A percentile compares a stretch with the other conserved stretches of the same genome.
phyloP scores from a whole-genome alignment of 2,797 vertebrate species.

The Arremon aurantiirostris region DNA sequence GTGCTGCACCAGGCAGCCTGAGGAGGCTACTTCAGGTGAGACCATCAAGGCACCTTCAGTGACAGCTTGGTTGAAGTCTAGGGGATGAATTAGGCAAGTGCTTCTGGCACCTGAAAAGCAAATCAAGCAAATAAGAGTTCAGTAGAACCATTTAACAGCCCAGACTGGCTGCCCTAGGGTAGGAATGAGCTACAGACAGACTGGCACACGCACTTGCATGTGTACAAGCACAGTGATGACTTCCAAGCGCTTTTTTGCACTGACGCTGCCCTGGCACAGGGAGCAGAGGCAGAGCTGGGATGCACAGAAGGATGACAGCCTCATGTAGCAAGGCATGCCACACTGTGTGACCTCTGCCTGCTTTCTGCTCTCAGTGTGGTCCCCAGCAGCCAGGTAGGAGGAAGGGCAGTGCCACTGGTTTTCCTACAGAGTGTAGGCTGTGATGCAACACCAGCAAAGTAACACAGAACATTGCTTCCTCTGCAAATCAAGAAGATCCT shows the following conservation, averaged over 20 bases:
- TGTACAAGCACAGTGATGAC: not conserved
- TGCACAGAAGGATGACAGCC: not conserved
- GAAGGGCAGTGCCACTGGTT: not conserved
- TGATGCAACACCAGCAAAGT: fast-evolving
- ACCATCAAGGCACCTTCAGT: not conserved
- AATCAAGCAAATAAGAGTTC: not conserved
- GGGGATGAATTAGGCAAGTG: not conserved
- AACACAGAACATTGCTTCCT: not conserved
- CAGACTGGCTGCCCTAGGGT: not conserved
- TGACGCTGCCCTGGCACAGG: not conserved
- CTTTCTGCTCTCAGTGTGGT: not conserved
- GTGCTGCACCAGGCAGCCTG: not conserved
- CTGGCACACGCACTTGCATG: not conserved
- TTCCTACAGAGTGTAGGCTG: not conserved
- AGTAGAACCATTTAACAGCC: not conserved
- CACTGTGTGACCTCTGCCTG: fast-evolving
- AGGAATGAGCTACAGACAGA: not conserved
- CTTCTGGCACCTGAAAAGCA: not conserved
- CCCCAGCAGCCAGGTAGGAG: fast-evolving
- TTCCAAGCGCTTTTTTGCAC: not conserved
- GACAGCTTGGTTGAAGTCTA: not conserved
- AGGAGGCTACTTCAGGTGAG: not conserved
- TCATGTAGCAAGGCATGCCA: not conserved
- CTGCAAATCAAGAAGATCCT: not conserved
- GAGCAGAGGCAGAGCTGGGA: not conserved